A percentile compares a stretch with the other conserved stretches of the same genome.
Evolutionary conservation across 64 coral and sea anemone genomes (phyloP).

Genomic region (Actinia equina): DNA sequence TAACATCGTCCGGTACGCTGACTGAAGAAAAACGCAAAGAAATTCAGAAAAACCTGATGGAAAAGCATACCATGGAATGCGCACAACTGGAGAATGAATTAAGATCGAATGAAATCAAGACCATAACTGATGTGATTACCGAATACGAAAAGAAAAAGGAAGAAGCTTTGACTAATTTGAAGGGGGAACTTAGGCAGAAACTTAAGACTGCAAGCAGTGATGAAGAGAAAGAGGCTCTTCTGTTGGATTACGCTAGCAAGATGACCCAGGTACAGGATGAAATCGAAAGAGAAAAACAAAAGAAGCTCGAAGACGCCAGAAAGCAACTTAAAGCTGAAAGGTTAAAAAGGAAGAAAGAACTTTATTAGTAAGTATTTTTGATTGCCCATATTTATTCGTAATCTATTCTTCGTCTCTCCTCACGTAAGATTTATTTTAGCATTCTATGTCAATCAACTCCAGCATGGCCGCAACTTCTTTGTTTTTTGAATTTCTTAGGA

Average conservation of each 20-base stretch:
- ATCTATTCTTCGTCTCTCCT: too few species aligned
- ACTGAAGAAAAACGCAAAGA: conserved; percentile 83
- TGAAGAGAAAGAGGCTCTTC: conserved; percentile 76
- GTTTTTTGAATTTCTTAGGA: too few species aligned
- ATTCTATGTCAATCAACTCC: too few species aligned
- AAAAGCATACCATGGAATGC: conserved; percentile 96
- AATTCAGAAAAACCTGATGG: conserved; percentile 80
- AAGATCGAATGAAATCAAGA: conserved; percentile 82
- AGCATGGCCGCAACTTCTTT: too few species aligned
- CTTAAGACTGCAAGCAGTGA: conserved; percentile 52
- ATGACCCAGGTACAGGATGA: conserved; percentile 66
- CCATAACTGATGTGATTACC: conserved; percentile 81
- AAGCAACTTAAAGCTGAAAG: conserved; percentile 70
- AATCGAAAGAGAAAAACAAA: conserved; percentile 81
- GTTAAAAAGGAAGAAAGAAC: conserved; percentile 82
- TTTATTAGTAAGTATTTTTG: conserved; percentile 54
- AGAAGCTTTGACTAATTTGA: conserved; percentile 46
- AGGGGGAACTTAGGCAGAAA: conserved; percentile 67
- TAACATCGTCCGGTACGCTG: conserved; percentile 63
- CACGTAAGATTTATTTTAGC: too few species aligned
- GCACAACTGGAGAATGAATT: conserved; percentile 90
- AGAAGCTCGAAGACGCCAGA: conserved; percentile 69
- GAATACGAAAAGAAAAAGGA: conserved; percentile 88
- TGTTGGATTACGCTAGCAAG: conserved; percentile 63
- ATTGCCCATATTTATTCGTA: neutral